These are phyloP conservation scores for Petrophora chlorosata DNA, from an alignment of 2,888 invertebrate species.

Conservation along the genomic window DNA sequence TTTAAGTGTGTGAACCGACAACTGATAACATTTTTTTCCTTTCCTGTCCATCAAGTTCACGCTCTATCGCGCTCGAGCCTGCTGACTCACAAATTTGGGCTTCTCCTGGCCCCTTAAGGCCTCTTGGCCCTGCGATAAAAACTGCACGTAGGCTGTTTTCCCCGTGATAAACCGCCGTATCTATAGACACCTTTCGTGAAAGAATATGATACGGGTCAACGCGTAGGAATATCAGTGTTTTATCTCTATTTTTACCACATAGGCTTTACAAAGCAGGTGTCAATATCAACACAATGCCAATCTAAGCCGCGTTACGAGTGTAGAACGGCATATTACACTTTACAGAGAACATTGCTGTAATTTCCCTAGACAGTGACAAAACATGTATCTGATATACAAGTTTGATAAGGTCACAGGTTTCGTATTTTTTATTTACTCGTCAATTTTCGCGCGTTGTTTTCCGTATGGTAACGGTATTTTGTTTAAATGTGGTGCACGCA, in stretches of 20 bases:
- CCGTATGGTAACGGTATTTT: not conserved
- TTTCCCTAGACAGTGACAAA: conserved; percentile 45
- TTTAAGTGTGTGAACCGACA: no score
- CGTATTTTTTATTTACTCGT: not conserved
- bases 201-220: no score
- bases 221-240: no score
- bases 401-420: conserved; percentile 9
- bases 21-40: conserved; percentile 7
- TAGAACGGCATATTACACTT: conserved; percentile 14
- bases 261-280: conserved; percentile 4
- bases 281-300: conserved; percentile 10
- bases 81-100: not conserved
- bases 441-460: not conserved
- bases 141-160: conserved; percentile 3
- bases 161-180: not conserved
- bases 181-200: conserved; percentile 3
- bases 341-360: conserved; percentile 36
- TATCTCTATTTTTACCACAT: no score
- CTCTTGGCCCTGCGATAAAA: conserved; percentile 1
- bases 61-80: not conserved
- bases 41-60: not conserved
- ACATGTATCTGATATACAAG: conserved; percentile 29
- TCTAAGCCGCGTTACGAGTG: conserved; percentile 5
- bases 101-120: conserved; percentile 2
- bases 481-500: no score